These are phyloP conservation scores for Hybos culiciformis DNA, from an alignment of 2,888 invertebrate genomes.

Conservation along the genomic window DNA sequence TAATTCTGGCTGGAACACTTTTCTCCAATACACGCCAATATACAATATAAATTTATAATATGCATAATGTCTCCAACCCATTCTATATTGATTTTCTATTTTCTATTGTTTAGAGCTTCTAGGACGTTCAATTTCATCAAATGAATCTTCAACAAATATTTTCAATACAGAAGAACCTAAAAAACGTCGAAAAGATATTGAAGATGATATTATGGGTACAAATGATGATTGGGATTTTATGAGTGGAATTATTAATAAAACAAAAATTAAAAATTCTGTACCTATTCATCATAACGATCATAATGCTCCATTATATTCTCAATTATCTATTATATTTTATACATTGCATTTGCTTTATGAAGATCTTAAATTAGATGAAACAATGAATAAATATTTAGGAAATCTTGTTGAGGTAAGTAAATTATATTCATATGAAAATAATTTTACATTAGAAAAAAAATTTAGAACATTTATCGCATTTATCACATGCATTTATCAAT, in stretches of 20 bases:
- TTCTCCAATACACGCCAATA: too few species aligned
- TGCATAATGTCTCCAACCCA: not conserved
- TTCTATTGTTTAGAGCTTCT: conserved; percentile 20
- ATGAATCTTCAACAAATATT: conserved; percentile 29
- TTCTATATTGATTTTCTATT: not conserved
- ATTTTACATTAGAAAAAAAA: not conserved
- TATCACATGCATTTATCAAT: too few species aligned
- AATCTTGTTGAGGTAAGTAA: conserved; percentile 43
- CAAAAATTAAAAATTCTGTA: conserved; percentile 4
- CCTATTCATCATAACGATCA: conserved; percentile 17
- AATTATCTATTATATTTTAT: conserved; percentile 60
- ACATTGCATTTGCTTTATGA: conserved; percentile 81
- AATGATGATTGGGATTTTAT: conserved; percentile 67
- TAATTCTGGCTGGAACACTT: too few species aligned
- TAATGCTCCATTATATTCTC: conserved; percentile 55
- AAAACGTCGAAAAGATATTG: conserved; percentile 52
- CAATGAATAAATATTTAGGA: conserved; percentile 52
- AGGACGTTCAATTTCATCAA: conserved; percentile 24
- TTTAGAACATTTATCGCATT: not conserved
- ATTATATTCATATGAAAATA: not conserved
- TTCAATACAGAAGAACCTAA: conserved; percentile 50
- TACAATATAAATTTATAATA: too few species aligned
- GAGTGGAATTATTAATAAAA: conserved; percentile 20
- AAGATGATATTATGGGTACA: conserved; percentile 49
- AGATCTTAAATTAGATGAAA: conserved; percentile 69